A percentile compares a stretch with the other conserved stretches of the same genome.
Conservation (phyloP, 2,888 invertebrate genomes). For the Trissoscelio sp. region DNA sequence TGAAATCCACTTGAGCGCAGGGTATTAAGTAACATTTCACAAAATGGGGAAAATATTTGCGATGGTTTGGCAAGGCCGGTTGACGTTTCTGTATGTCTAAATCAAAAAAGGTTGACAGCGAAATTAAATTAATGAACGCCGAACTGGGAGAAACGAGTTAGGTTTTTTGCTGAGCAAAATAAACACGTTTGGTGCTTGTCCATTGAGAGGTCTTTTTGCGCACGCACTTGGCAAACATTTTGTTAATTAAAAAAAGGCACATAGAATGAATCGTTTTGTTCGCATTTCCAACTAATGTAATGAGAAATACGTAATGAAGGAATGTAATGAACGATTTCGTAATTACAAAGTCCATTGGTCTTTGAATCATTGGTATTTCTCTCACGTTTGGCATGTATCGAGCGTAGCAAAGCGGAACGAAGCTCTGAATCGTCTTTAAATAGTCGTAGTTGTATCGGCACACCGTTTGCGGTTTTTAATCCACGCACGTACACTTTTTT, state of each 20-base stretch:
- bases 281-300: slow-evolving; percentile 54
- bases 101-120: slow-evolving; percentile 46
- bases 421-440: slow-evolving; percentile 61
- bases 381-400: slow-evolving; percentile 59
- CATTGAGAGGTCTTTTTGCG: slow-evolving; percentile 42
- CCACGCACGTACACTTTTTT: slow-evolving; percentile 60
- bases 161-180: slow-evolving; percentile 43
- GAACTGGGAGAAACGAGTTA: slow-evolving; percentile 54
- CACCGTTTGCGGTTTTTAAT: slow-evolving; percentile 63
- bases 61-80: slow-evolving; percentile 18
- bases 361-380: slow-evolving; percentile 56
- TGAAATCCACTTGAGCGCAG: background rate
- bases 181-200: slow-evolving; percentile 37
- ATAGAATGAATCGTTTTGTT: slow-evolving; percentile 49
- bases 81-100: slow-evolving; percentile 34
- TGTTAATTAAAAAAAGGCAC: slow-evolving; percentile 47
- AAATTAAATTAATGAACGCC: slow-evolving; percentile 61
- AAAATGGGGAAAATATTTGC: slow-evolving; percentile 19
- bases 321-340: slow-evolving; percentile 62
- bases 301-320: slow-evolving; percentile 61
- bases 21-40: background rate
- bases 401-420: slow-evolving; percentile 60
- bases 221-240: slow-evolving; percentile 44
- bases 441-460: slow-evolving; percentile 51
- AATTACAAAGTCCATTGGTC: slow-evolving; percentile 63